Conservation (phyloP, 2,888 invertebrate genomes). For the Halictus ligatus region DNA sequence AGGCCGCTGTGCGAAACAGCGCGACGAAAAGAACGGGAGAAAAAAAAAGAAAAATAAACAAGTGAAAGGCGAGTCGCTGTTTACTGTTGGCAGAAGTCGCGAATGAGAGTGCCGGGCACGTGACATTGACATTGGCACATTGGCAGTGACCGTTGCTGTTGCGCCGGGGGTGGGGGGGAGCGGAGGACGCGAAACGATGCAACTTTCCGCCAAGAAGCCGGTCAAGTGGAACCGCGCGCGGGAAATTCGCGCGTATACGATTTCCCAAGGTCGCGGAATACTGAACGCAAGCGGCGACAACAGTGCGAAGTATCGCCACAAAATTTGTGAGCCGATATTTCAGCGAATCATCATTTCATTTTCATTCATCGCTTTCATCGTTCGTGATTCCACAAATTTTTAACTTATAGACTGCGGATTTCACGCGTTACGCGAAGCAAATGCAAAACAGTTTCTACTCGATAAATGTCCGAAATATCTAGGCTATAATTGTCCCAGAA, state of each 20-base stretch:
- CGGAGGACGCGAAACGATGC: background rate
- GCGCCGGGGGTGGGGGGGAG: background rate
- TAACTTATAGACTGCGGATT: no score
- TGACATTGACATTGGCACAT: constrained; percentile 43
- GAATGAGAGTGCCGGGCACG: background rate
- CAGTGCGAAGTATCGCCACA: no score
- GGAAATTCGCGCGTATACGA: background rate
- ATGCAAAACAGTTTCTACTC: no score
- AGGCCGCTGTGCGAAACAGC: constrained; percentile 50
- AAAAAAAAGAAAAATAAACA: background rate
- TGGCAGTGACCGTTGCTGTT: constrained; percentile 53
- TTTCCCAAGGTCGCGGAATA: background rate
- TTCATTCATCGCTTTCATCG: no score
- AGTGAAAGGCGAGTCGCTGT: constrained; percentile 61
- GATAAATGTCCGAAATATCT: no score
- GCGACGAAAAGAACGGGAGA: no score
- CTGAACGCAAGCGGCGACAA: background rate
- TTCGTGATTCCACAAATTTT: no score
- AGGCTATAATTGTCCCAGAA: no score
- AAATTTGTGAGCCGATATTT: no score
- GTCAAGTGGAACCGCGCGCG: constrained; percentile 15
- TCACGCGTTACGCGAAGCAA: no score
- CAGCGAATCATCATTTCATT: no score
- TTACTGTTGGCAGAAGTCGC: constrained; percentile 51
- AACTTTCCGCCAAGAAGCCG: constrained; percentile 18